Evolutionary conservation across 2,113 vertebrate genomes (phyloP), one percentile per base, ranked within the genome.

Genomic region (Craseonycteris thonglongyai): DNA sequence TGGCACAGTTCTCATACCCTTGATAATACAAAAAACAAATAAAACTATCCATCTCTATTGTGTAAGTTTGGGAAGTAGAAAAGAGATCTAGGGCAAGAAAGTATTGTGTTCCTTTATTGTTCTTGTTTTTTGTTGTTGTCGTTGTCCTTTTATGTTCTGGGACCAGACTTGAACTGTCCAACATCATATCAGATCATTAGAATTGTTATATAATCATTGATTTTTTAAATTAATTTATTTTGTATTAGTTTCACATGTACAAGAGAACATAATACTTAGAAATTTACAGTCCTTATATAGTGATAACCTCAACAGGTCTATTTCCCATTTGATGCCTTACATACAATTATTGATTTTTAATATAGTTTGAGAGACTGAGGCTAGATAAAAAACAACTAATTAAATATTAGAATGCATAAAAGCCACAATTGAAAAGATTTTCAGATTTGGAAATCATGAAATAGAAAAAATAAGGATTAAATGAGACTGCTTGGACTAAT

Each of bases 341-440:
- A n/a, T n/a, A 75, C 11, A 78, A 82, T 91, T 69, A 78, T 10
- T 54, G 30, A 38, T 74, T 95, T 91, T 63, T 83, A 91, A 93
- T 69, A 54, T 49, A 65, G 30, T 71, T 95, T 66, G n/a, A n/a
- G 26, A 74, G 30, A 91, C 38, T 51, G 72, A 96, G 47, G 28
- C 3, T 65, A 40, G 38, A 81, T 80, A 63, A 76, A 95, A 78
- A n/a, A 7, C 16, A 72, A 68, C 12, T 59, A 82, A 88, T 86
- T 90, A 93, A 81, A 56, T 90, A 79, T 78, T 81, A 82, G 18
- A 68, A 82, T 78, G 22, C 16, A 33, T 33, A 74, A 83, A 69
- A n/a, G 26, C 26, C 88, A 82, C 38, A 68, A 4, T 10, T 94
- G 42, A 80, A 82, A 92, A 78, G 10, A 86, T 51, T 80, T 68